Evolutionary conservation across 1,140 invertebrate species (phyloP), one percentile per base, ranked within the genome.

Genomic region (Drosophila guanche): DNA sequence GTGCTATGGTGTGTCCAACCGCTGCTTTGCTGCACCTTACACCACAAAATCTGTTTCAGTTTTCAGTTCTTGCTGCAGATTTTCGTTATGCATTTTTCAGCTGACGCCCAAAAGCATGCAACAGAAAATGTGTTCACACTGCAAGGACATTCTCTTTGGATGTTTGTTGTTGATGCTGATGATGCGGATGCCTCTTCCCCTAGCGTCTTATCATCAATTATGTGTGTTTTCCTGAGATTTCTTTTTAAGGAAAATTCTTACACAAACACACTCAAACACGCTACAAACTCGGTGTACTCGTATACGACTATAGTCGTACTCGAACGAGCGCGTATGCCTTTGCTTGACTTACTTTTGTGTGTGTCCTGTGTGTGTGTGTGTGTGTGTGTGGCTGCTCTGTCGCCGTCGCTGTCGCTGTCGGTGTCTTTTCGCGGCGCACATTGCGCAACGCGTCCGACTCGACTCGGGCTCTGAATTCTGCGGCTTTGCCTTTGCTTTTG

Each of bases 361-460:
- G 33, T 20, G 16, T 45, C 20, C 42, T 16, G 43, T 22, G 42
- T 23, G 25, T n/a, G 56, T 37, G 33, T 37, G 33, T 37, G 33
- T 37, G 8, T 10, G 8, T 33, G 33, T 33, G 7, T 8, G 29
- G 25, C 25, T 37, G 16, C 25, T 67, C 47, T 56, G 48, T 14
- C 12, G 52, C 45, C 63, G 66, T 61, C 60, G 60, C 76, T 73
- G 76, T 57, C 79, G 69, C 61, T 63, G 76, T 74, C 47, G 77
- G 72, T 71, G 72, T 59, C 61, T 83, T 58, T 76, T 59, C 53
- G 43, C 52, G 59, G 74, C 56, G 56, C 53, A 72, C 81, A 85
- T 85, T 85, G 81, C 81, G 81, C 80, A 85, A 85, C 77, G 81
- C 81, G 62, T 58, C 53, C 55, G 45, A 65, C 61, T 80, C 62